Base-by-base conservation (phyloP, 1,140 invertebrate species). In the Drosophila miranda region DNA sequence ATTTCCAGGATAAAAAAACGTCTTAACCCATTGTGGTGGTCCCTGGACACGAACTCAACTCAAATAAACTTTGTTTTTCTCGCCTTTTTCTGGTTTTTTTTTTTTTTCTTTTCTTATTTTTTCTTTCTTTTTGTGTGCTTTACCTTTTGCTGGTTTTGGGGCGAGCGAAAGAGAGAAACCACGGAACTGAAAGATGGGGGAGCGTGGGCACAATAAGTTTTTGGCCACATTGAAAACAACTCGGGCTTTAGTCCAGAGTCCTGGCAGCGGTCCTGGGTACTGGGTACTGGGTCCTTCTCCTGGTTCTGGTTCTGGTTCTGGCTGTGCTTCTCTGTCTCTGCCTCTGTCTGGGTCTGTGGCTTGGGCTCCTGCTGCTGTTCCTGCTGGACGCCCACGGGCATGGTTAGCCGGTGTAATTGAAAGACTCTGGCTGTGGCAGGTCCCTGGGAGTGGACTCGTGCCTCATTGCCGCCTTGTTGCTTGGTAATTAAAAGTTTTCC, bases 401-500 rank as follows among this genome's bases (percentile, higher is more conserved):
- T 79, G 68, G 61, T 64, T 64, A 76, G 59, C 59, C 66, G 79
- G 61, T 74, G 79, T 83, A 83, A 83, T 83, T 84, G 80, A 83
- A 83, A 79, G 79, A 52, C 66, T 61, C 49, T 53, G 55, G 56
- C 42, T 54, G 34, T 41, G 49, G 75, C 64, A 58, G 67, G 44
- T 48, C 26, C 38, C 38, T 51, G 28, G 14, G n/a, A 30, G 19
- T 52, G 28, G 34, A 30, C 16, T 13, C 19, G 19, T 5, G 8
- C 48, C 19, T 46, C n/a, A 6, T 21, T 19, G 30, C 42, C 60
- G n/a, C 13, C 78, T 61, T 84, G 80, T 74, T 86, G 73, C 73
- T 70, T 86, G 81, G 81, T 84, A 84, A 84, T 84, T 84, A 84
- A 84, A 84, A 84, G 77, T 84, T 84, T 75, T 68, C 43, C 64